Evolutionary conservation across 2,113 vertebrate species (phyloP), one percentile per base, ranked within the genome.

Genomic region (Anolis sagrei): DNA sequence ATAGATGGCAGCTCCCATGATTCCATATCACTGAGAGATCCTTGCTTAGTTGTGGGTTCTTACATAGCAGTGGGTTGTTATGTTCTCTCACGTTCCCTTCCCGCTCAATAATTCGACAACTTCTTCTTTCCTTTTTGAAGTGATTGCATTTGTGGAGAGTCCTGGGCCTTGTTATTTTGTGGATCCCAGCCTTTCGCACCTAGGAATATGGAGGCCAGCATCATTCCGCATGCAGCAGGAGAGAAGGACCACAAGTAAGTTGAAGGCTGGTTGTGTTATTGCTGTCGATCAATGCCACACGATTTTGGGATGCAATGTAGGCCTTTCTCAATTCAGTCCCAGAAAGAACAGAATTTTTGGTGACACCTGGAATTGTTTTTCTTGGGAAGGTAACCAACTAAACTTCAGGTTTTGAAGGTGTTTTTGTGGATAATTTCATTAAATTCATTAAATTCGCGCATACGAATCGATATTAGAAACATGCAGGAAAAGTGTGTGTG

Each of bases 91-190:
- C 16, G 54, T 13, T 58, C 54, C 54, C 14, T 58, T 58, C 54
- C 11, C 14, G 54, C 54, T 58, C 54, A 18, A 18, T 58, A 18
- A 58, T 58, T 16, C 29, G 64, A 29, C 3, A 7, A 27, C 29
- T 75, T 54, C 39, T 76, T 80, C 14, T 80, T 66, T 75, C 61
- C 9, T 10, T 14, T 79, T 68, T 18, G 39, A 48, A 88, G 86
- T 66, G 5, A 48, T 84, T 23, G 21, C 61, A 16, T 16, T 68
- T 25, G 29, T 36, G 19, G 82, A 84, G 16, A 88, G 82, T 27
- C 82, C 86, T 9, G 86, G 76, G 5, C 81, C 86, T 21, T 88
- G 76, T 29, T 86, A 86, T 34, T 88, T 27, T 4, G 61, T 88
- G 72, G 86, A 88, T 29, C 86, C 86, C 1, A 79, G 82, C 11